Evolutionary conservation across 2,797 vertebrate genomes (phyloP), one percentile per base, ranked within the genome.

Genomic region (Lagodon rhomboides): DNA sequence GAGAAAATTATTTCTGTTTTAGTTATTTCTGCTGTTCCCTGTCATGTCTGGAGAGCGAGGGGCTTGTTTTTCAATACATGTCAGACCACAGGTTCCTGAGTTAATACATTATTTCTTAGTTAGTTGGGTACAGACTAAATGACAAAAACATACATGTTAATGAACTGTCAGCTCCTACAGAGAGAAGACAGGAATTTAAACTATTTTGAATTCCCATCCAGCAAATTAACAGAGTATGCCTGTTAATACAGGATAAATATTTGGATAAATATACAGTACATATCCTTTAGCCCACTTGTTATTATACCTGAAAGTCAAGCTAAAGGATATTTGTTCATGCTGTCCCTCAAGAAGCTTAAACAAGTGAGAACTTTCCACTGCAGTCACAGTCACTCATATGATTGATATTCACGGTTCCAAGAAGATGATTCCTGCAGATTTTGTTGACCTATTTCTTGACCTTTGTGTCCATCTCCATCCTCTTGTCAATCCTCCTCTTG

Each of bases 21-120:
- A 49, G 41, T 50, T 43, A 22, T 72, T 83, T 47, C 27, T 22
- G 25, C 27, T 22, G 34, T 64, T 64, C 46, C 6, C 46, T 67
- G 44, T 46, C 56, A 47, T 23, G 41, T 62, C 65, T 38, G 23
- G 17, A 22, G 55, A 68, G 46, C n/a, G 11, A 16, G 18, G 1
- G 38, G 4, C 46, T 56, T 41, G 41, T 62, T 50, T 58, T 58
- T 4, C 43, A 10, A 50, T n/a, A 58, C 16, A 17, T 53, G 46
- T 53, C 15, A 49, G 20, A 27, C 3, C 6, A 2, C 23, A 60
- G 27, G 12, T 46, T 54, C 8, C 12, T 30, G n/a, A 41, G 10
- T 62, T 59, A 41, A 43, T 13, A 25, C n/a, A 23, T 72, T 30
- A 43, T 53, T 16, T 20, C 20, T 47, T 30, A 12, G 12, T 38